phyloP scores from a whole-genome alignment of 2,113 vertebrate species.

The Trichomycterus rosablanca region DNA sequence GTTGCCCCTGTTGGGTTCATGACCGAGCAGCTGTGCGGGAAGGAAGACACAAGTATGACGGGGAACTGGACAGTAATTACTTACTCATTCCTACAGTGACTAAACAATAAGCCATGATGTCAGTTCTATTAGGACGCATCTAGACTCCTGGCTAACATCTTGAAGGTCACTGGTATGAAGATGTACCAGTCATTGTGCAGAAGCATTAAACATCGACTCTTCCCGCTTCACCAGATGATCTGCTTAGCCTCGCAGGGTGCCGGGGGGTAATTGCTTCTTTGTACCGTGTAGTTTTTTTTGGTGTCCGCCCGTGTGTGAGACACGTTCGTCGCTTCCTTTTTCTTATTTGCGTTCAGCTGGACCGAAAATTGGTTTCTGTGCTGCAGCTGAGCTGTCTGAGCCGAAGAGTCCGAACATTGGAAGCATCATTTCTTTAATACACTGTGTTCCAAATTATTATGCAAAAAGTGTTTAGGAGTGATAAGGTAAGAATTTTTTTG shows the following conservation, averaged over 20 bases:
- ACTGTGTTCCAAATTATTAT: too few species aligned
- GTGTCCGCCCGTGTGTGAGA: conserved; percentile 20
- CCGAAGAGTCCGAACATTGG: too few species aligned
- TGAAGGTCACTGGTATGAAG: conserved; percentile 39
- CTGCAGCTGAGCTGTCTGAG: conserved; percentile 35
- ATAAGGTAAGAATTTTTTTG: too few species aligned
- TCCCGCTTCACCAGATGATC: conserved; percentile 31
- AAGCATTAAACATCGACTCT: conserved; percentile 1
- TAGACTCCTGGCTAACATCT: conserved; percentile 9
- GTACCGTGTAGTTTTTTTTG: conserved; percentile 30
- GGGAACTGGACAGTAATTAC: too few species aligned
- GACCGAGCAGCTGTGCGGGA: too few species aligned
- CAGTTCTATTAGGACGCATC: conserved; percentile 35
- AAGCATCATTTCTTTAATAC: too few species aligned
- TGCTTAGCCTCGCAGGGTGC: conserved; percentile 32
- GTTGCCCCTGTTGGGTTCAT: too few species aligned
- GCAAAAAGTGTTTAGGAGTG: too few species aligned
- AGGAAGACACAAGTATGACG: too few species aligned
- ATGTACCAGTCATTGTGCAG: conserved; percentile 29
- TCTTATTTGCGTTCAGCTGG: conserved; percentile 36
- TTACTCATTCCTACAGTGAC: conserved; percentile 1
- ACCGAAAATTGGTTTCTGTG: conserved; percentile 40
- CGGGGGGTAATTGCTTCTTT: conserved; percentile 41
- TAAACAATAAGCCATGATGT: conserved; percentile 29
- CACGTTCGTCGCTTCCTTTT: conserved; percentile 2